Evolutionary conservation across 2,113 vertebrate species (phyloP), one percentile per base, ranked within the genome.

Genomic region (Cyanoderma ruficeps): DNA sequence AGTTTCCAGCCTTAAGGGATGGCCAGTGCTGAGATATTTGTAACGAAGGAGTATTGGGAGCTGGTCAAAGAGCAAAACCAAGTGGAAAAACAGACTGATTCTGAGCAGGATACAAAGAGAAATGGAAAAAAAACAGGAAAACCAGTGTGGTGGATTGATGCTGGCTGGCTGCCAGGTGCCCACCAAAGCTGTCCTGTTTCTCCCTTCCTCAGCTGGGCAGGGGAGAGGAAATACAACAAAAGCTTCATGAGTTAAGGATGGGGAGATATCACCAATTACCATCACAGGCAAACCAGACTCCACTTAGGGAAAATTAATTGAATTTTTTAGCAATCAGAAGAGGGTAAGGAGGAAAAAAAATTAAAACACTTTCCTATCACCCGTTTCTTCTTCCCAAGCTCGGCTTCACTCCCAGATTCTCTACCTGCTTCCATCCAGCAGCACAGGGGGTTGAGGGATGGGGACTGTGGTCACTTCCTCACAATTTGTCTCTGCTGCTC

Each of bases 41-140:
- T 63, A 55, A 86, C 85, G 69, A 67, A 81, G 35, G 13, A 83
- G 11, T 30, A 52, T 0, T 70, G 42, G 39, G 42, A 68, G 6
- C 18, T 1, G 2, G 44, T 77, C 75, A 87, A 74, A 69, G 50
- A 53, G 42, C 25, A 94, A 95, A 95, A 55, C 27, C 50, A 88
- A 91, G 18, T 23, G 79, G 71, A 53, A 27, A 67, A 81, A 49
- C 15, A 90, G n/a, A 50, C 15, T 55, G n/a, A 80, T 68, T 85
- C 57, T 90, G 55, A 55, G 24, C 16, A 90, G 47, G 19, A 17
- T 56, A 53, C 21, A 80, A 90, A 41, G 13, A 70, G 39, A 96
- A 93, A 80, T 39, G 52, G 17, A 67, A 80, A 80, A 74, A 75
- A 75, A 30, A 37, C 44, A 90, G 15, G 24, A 88, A 96, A 89